Conservation (phyloP, 2,797 vertebrate species). For the Danio kyathit region DNA sequence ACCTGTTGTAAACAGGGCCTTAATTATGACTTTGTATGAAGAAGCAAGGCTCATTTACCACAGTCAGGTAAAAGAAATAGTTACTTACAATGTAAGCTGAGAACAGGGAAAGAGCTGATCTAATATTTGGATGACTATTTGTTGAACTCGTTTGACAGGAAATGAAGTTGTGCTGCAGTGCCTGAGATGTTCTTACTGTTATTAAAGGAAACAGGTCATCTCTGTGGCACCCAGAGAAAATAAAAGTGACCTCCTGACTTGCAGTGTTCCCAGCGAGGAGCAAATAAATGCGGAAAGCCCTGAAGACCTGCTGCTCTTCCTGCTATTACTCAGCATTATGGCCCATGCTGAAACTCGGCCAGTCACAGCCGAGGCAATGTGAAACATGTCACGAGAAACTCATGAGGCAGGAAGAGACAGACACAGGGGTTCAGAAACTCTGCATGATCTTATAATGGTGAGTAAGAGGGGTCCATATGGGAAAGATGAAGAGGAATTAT, state of each 20-base stretch:
- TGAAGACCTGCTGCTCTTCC: slow-evolving; percentile 36
- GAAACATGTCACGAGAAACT: slow-evolving; percentile 27
- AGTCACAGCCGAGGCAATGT: slow-evolving; percentile 21
- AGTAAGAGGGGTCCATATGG: slow-evolving; percentile 6
- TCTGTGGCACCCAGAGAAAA: slow-evolving; percentile 47
- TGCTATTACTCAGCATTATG: slow-evolving; percentile 51
- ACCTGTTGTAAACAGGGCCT: too few relatives aligned
- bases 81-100: not conserved
- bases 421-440: slow-evolving; percentile 19
- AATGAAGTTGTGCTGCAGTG: slow-evolving; percentile 29
- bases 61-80: slow-evolving; percentile 5
- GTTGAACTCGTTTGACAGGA: slow-evolving; percentile 34
- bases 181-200: slow-evolving; percentile 23
- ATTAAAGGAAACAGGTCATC: slow-evolving; percentile 48
- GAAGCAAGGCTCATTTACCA: not conserved
- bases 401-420: slow-evolving; percentile 24
- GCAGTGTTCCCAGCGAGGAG: slow-evolving; percentile 15
- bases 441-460: not conserved
- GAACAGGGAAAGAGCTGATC: not conserved
- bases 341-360: slow-evolving; percentile 12
- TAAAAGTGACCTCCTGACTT: slow-evolving; percentile 45
- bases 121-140: slow-evolving; percentile 22
- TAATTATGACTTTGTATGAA: not conserved
- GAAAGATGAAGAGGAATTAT: not conserved
- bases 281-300: slow-evolving; percentile 45